Conservation (phyloP, 2,888 invertebrate genomes). For the Stratiomys singularior region DNA sequence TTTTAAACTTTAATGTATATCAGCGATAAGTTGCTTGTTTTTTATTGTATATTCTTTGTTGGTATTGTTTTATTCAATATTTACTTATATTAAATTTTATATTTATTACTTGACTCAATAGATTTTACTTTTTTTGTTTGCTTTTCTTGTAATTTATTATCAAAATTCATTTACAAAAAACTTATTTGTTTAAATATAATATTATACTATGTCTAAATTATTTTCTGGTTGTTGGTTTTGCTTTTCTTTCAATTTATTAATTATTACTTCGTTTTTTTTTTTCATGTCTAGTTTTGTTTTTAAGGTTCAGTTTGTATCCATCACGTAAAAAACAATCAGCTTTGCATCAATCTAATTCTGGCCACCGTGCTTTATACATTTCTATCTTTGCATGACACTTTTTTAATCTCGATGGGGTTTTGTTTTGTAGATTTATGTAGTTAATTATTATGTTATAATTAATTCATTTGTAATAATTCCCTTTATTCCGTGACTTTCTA, state of each 20-base stretch:
- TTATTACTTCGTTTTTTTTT: constrained; percentile 10
- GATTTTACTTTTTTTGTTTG: constrained; percentile 36
- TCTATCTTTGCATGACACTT: constrained; percentile 22
- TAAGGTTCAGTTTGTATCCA: not conserved
- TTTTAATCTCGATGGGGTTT: constrained; percentile 45
- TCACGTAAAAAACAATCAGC: constrained; percentile 13
- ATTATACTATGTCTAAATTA: constrained; percentile 30
- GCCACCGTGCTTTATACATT: constrained; percentile 22
- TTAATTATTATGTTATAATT: not conserved
- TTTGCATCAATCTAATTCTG: constrained; percentile 10
- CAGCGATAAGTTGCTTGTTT: constrained; percentile 4
- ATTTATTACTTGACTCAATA: constrained; percentile 37
- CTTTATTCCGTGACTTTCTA: not conserved
- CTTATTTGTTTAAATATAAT: constrained; percentile 44
- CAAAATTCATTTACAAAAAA: constrained; percentile 46
- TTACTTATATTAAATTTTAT: constrained; percentile 23
- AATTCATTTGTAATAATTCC: not conserved
- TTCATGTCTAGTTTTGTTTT: constrained; percentile 16
- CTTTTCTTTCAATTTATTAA: constrained; percentile 20
- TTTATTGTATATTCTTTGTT: constrained; percentile 20
- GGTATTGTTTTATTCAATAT: not conserved
- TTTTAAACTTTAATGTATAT: not conserved
- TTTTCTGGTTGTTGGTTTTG: constrained; percentile 29
- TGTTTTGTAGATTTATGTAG: constrained; percentile 30
- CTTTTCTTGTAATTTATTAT: constrained; percentile 40